Evolutionary conservation across 1,140 invertebrate genomes (phyloP).

Genomic region (Agrilus planipennis): DNA sequence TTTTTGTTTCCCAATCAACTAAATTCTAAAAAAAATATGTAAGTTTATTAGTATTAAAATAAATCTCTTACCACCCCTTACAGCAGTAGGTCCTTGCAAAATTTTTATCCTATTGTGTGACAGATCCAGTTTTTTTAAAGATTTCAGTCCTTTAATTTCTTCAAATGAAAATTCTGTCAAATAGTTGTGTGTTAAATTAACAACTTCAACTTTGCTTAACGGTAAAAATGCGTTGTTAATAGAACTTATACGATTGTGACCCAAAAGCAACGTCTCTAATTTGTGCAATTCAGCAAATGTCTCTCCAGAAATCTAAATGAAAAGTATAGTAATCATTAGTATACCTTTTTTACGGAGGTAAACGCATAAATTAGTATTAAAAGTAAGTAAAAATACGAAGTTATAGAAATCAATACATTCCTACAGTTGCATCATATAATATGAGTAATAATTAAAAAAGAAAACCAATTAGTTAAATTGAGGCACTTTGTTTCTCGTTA

Average conservation of each 20-base stretch:
- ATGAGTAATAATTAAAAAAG: too few relatives aligned
- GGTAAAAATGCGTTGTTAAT: conserved; percentile 62
- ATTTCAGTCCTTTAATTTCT: conserved; percentile 57
- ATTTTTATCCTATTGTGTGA: conserved; percentile 60
- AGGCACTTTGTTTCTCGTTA: too few relatives aligned
- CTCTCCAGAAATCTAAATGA: too few relatives aligned
- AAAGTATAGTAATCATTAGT: too few relatives aligned
- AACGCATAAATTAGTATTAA: too few relatives aligned
- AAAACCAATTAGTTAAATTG: too few relatives aligned
- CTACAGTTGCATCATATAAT: too few relatives aligned
- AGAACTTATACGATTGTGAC: conserved; percentile 54
- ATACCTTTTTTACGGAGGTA: too few relatives aligned
- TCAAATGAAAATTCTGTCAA: conserved; percentile 62
- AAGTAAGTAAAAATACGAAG: too few relatives aligned
- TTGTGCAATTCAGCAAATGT: conserved; percentile 57
- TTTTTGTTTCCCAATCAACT: conserved; percentile 54
- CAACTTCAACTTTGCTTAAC: conserved; percentile 47
- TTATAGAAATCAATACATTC: too few relatives aligned
- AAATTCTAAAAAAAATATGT: conserved; percentile 55
- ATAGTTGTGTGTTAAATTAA: conserved; percentile 66
- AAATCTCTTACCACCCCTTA: conserved; percentile 35
- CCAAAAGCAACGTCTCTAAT: conserved; percentile 53
- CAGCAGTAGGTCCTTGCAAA: conserved; percentile 54
- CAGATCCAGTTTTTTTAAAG: conserved; percentile 53
- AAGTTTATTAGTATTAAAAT: too few relatives aligned